Percentiles rank a stretch among this genome's conserved stretches.
Conservation (phyloP, 1,140 invertebrate genomes). For the Pristionchus pacificus region DNA sequence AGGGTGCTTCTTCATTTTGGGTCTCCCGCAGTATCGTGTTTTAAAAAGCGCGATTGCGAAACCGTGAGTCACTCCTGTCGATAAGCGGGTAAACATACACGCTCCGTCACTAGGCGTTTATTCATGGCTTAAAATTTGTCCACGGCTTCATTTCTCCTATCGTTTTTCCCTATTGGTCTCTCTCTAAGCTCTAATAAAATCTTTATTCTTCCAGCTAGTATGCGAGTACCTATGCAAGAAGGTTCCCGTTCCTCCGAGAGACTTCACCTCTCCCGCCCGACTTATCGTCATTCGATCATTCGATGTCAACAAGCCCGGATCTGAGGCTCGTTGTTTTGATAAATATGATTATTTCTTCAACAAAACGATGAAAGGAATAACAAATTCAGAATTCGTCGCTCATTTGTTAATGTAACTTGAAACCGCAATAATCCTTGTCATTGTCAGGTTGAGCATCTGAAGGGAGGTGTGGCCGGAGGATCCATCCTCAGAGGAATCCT, state of each 20-base stretch:
- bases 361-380: no score
- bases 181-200: no score
- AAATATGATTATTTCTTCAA: neutral
- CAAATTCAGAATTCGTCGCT: neutral
- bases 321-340: constrained; percentile 70
- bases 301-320: constrained; percentile 98
- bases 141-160: no score
- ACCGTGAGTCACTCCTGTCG: no score
- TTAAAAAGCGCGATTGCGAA: no score
- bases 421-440: neutral
- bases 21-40: no score
- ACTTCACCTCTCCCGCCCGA: constrained; percentile 90
- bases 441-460: constrained; percentile 73
- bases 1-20: no score
- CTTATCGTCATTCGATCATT: constrained; percentile 98
- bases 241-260: constrained; percentile 88
- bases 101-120: no score
- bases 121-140: no score
- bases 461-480: constrained; percentile 96
- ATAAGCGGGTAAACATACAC: no score
- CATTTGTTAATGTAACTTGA: neutral
- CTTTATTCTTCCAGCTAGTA: constrained; percentile 65
- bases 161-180: no score
- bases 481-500: constrained; percentile 81
- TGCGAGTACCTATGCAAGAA: constrained; percentile 98